Evolutionary conservation across 2,113 vertebrate species (phyloP).

Genomic region (Nycticryphes semicollaris): DNA sequence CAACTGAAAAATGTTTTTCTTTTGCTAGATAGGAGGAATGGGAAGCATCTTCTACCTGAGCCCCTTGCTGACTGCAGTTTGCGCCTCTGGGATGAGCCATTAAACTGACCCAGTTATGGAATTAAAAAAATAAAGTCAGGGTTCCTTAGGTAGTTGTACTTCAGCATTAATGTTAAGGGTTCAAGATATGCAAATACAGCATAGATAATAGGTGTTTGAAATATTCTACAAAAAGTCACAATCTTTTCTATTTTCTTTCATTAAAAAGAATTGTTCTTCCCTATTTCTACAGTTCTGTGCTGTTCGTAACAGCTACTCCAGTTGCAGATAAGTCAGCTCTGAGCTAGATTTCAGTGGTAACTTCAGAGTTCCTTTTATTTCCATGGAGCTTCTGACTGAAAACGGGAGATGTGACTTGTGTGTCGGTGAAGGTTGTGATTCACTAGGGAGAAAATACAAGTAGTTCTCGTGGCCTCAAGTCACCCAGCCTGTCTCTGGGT

Average conservation of each 20-base stretch:
- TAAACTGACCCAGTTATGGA: not conserved
- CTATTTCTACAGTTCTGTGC: not conserved
- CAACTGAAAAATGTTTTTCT: not conserved
- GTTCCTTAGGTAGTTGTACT: not conserved
- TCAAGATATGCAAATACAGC: not conserved
- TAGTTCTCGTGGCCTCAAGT: not conserved
- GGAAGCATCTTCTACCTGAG: not conserved
- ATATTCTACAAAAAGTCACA: not conserved
- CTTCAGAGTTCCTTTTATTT: not conserved
- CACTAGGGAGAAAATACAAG: not conserved
- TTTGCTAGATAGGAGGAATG: not conserved
- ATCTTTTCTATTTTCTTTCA: not conserved
- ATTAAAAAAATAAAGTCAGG: not conserved
- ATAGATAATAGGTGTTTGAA: not conserved
- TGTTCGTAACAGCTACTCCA: not conserved
- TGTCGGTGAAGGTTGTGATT: not conserved
- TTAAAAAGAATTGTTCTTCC: not conserved
- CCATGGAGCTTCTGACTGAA: not conserved
- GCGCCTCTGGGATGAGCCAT: not conserved
- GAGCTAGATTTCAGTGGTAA: not conserved
- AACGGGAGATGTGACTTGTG: not conserved
- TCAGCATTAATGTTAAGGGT: not conserved
- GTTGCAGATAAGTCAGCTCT: not conserved
- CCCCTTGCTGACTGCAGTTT: not conserved
- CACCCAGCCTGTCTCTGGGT: not conserved